Evolutionary conservation across 2,888 invertebrate species (phyloP).

Genomic region (Tenthredo distinguenda): DNA sequence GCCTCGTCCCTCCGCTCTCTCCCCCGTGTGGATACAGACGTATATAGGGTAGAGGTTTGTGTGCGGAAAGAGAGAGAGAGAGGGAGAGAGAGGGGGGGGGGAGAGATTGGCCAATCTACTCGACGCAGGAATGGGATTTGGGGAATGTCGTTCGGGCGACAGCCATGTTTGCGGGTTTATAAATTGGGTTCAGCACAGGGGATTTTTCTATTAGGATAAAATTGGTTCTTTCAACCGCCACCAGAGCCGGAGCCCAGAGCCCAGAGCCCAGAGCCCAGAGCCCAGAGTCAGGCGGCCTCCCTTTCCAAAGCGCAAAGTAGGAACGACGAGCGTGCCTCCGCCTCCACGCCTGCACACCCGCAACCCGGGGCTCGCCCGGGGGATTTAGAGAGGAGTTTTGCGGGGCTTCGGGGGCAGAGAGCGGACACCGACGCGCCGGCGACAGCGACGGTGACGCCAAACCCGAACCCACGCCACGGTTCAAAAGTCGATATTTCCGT

Average conservation of each 20-base stretch:
- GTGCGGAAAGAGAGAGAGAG: background rate
- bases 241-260: slow-evolving; percentile 66
- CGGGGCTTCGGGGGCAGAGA: slow-evolving; percentile 45
- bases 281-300: slow-evolving; percentile 18
- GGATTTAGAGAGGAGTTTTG: slow-evolving; percentile 14
- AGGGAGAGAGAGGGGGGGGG: background rate
- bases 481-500: slow-evolving; percentile 77
- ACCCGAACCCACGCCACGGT: slow-evolving; percentile 59
- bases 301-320: slow-evolving; percentile 3
- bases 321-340: background rate
- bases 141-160: slow-evolving; percentile 63
- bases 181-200: slow-evolving; percentile 78
- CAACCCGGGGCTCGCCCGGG: slow-evolving; percentile 45
- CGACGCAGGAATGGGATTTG: slow-evolving; percentile 49
- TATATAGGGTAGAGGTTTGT: background rate
- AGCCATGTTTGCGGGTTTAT: slow-evolving; percentile 78
- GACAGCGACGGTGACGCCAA: slow-evolving; percentile 54
- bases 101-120: slow-evolving; percentile 54
- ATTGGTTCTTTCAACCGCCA: slow-evolving; percentile 78
- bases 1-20: background rate
- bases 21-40: background rate
- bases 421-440: slow-evolving; percentile 37
- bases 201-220: slow-evolving; percentile 78
- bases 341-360: slow-evolving; percentile 51
- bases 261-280: background rate